These are phyloP conservation scores for Barypeithes pellucidus DNA, from an alignment of 2,888 invertebrate genomes.

Conservation along the genomic window DNA sequence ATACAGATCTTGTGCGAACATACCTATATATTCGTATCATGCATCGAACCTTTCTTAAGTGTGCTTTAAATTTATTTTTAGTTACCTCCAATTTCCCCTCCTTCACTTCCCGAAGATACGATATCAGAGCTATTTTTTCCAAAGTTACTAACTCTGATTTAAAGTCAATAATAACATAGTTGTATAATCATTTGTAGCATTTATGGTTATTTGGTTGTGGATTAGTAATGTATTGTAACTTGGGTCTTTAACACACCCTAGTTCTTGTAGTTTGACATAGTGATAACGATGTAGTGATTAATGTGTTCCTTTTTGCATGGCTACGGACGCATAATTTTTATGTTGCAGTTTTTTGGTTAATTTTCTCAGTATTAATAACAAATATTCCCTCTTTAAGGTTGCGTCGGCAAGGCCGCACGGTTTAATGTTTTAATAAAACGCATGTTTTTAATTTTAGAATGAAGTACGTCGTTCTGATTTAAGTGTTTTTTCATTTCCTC, in stretches of 20 bases:
- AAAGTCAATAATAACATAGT: constrained; percentile 12
- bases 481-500: too few relatives aligned
- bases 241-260: neutral
- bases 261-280: constrained; percentile 1
- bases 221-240: constrained; percentile 12
- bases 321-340: constrained; percentile 5
- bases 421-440: too few relatives aligned
- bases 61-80: constrained; percentile 17
- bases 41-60: constrained; percentile 7
- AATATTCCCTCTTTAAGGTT: neutral
- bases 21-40: neutral
- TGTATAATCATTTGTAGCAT: neutral
- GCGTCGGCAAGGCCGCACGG: too few relatives aligned
- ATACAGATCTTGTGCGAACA: too few relatives aligned
- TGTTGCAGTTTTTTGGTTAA: neutral
- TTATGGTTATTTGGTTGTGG: constrained; percentile 10
- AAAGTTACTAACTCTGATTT: constrained; percentile 49
- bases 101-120: constrained; percentile 56
- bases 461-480: too few relatives aligned
- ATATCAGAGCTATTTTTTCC: constrained; percentile 63
- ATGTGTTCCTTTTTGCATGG: constrained; percentile 12
- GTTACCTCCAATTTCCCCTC: constrained; percentile 33
- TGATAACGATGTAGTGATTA: neutral
- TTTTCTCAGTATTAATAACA: neutral
- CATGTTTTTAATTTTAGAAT: too few relatives aligned